phyloP scores from a whole-genome alignment of 2,797 vertebrate species.

The Denticeps clupeoides region DNA sequence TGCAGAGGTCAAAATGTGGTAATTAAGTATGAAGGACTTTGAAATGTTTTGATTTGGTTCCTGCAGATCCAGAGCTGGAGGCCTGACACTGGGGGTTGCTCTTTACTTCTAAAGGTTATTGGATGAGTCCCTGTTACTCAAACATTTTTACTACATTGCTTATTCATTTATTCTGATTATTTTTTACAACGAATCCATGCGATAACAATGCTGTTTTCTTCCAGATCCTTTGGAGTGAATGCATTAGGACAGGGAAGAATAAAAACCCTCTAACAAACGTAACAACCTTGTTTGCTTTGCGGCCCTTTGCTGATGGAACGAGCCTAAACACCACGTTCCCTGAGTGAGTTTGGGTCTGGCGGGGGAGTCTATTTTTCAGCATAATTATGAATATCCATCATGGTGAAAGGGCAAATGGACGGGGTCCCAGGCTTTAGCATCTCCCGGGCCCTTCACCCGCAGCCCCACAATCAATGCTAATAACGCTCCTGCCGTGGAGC shows the following conservation, averaged over 20 bases:
- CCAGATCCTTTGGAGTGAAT: neutral
- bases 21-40: neutral
- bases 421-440: neutral
- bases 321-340: neutral
- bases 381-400: neutral
- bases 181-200: too few relatives aligned
- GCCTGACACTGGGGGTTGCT: too few relatives aligned
- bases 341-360: neutral
- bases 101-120: too few relatives aligned
- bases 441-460: neutral
- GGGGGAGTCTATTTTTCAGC: neutral
- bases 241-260: conserved; percentile 1
- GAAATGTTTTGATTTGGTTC: neutral
- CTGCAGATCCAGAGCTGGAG: too few relatives aligned
- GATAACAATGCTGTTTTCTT: too few relatives aligned
- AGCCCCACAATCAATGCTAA: conserved; percentile 7
- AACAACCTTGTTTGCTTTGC: neutral
- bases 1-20: neutral
- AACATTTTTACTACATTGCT: too few relatives aligned
- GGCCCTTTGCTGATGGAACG: conserved; percentile 1
- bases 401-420: neutral
- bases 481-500: neutral
- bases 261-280: conserved; percentile 6
- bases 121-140: too few relatives aligned
- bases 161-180: too few relatives aligned